These are phyloP conservation scores for Rhyzopertha dominica DNA, from an alignment of 1,140 invertebrate species.

Conservation along the genomic window DNA sequence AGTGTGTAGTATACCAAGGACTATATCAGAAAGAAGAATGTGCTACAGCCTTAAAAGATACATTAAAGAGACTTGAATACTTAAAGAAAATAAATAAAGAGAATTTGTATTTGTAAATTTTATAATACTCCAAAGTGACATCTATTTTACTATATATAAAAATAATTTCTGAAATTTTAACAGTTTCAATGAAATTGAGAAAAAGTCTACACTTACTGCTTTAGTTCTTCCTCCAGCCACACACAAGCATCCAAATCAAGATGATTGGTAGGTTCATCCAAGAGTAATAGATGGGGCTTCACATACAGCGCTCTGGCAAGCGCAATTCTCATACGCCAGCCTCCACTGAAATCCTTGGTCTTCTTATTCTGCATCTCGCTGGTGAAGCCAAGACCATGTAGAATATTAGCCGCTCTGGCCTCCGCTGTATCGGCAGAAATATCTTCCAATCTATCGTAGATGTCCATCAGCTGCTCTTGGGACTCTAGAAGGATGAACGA, in stretches of 20 bases:
- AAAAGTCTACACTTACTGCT: constrained; percentile 59
- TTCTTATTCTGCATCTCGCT: constrained; percentile 86
- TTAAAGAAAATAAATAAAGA: constrained; percentile 16
- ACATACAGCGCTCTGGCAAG: constrained; percentile 88
- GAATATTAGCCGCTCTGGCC: constrained; percentile 86
- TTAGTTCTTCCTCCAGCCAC: constrained; percentile 98
- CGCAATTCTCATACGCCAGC: constrained; percentile 99
- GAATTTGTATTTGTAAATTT: constrained; percentile 2
- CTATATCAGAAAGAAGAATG: no score
- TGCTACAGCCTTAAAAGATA: no score
- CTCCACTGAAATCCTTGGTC: constrained; percentile 93
- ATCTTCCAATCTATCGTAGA: constrained; percentile 97
- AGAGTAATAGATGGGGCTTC: constrained; percentile 87
- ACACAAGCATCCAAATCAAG: constrained; percentile 98
- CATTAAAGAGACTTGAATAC: no score
- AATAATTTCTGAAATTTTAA: constrained; percentile 13
- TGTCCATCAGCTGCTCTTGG: constrained; percentile 94
- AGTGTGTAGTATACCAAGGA: no score
- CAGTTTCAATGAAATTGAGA: no score
- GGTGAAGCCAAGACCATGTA: constrained; percentile 95
- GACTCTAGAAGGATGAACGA: constrained; percentile 56
- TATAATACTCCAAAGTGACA: constrained; percentile 1
- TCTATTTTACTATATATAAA: constrained; percentile 2
- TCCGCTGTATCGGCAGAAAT: constrained; percentile 94
- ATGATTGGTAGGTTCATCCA: constrained; percentile 98